A percentile compares a stretch with the other conserved stretches of the same genome.
Evolutionary conservation across 2,888 invertebrate genomes (phyloP).

Genomic region (Dusona sp.): DNA sequence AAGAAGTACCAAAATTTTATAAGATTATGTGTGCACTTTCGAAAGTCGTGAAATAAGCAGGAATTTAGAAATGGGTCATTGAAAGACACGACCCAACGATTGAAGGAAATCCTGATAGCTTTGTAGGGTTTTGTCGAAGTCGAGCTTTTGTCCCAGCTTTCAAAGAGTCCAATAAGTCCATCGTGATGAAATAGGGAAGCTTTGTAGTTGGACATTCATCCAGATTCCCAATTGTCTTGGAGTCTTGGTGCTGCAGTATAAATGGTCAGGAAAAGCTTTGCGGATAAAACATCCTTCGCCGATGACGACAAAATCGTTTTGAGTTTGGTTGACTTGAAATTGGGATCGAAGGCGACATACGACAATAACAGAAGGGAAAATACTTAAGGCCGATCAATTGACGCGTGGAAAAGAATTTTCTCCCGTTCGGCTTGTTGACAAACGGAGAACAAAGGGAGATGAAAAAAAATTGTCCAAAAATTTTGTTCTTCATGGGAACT

Average conservation of each 20-base stretch:
- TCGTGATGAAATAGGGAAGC: neutral
- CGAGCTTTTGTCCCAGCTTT: neutral
- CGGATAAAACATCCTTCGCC: neutral
- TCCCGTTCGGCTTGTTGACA: neutral
- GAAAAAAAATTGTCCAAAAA: neutral
- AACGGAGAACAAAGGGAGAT: neutral
- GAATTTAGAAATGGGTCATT: neutral
- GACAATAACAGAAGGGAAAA: neutral
- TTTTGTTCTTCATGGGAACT: neutral
- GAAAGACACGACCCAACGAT: neutral
- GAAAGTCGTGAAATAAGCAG: neutral
- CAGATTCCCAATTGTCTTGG: neutral
- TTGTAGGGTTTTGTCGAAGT: neutral
- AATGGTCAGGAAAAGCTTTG: neutral
- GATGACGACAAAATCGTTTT: neutral
- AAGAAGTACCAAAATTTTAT: neutral
- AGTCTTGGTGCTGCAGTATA: neutral
- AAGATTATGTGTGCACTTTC: neutral
- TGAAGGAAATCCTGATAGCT: neutral
- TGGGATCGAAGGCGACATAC: neutral
- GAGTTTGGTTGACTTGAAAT: slow-evolving; percentile 3
- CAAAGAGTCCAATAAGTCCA: slow-evolving; percentile 24
- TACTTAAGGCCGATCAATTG: slow-evolving; percentile 6
- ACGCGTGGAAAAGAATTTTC: neutral
- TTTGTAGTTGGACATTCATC: neutral